phyloP scores from a whole-genome alignment of 2,113 vertebrate species.

The Aldabrachelys gigantea region DNA sequence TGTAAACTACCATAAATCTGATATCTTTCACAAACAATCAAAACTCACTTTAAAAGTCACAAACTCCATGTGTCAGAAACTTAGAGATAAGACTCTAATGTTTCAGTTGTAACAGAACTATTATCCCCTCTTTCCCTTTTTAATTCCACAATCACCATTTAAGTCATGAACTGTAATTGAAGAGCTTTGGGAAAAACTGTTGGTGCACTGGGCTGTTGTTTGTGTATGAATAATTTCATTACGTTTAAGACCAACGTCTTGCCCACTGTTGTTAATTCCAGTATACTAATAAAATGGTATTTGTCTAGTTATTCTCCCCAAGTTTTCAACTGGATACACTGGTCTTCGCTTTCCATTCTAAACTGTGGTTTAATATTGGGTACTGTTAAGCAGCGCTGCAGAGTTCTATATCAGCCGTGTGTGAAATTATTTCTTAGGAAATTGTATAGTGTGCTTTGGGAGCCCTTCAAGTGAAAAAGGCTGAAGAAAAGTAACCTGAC shows the following conservation, averaged over 20 bases:
- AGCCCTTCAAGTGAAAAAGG: neutral
- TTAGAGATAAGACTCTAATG: fast-evolving
- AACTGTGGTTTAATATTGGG: neutral
- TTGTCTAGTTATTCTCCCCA: neutral
- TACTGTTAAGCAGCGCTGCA: neutral
- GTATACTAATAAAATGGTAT: neutral
- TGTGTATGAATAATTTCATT: neutral
- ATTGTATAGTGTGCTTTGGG: neutral
- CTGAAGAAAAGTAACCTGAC: neutral
- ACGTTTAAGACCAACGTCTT: neutral
- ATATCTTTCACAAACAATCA: neutral
- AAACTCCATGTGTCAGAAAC: neutral
- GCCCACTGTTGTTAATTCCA: neutral
- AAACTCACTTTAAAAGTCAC: neutral
- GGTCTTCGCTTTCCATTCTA: neutral
- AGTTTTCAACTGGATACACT: neutral
- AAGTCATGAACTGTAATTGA: neutral
- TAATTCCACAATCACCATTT: neutral
- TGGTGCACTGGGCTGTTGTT: neutral
- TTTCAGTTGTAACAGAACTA: neutral
- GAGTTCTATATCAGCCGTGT: neutral
- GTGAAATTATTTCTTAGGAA: neutral
- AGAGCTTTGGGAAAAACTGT: neutral
- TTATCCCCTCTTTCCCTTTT: neutral
- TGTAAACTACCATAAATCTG: neutral